Base-by-base conservation (phyloP, 2,888 invertebrate genomes). In the Mamestra brassicae region DNA sequence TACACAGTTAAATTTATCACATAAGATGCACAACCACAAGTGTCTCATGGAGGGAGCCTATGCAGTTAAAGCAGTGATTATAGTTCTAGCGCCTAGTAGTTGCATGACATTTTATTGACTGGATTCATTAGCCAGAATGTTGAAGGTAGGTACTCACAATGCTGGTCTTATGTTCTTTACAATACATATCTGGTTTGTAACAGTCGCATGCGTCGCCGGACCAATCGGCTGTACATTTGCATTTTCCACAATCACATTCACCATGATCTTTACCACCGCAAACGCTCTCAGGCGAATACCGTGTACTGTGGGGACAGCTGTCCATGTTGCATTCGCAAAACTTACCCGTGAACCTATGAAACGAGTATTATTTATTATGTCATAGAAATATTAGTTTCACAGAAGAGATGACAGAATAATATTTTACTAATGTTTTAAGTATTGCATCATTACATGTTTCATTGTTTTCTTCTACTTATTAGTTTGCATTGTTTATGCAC, bases 211-310 rank as follows among this genome's bases (percentile, higher is more conserved):
- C 94, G 0, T 92, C 84, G 0, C 95, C 94, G 8, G 92, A 89
- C 87, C 93, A 91, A 26, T 92, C 92, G 11, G 89, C 88, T 0
- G 92, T 83, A 87, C 98, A 97, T 15, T 92, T 92, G 85, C 97
- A 97, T 38, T 92, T 92, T 0, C 97, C 97, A 84, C 97, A 97
- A 50, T 96, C 96, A 92, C 98, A 99, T 3, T 93, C 92, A 0
- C 98, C 98, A 34, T 68, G 63, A 0, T 57, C 64, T 69, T 94
- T 92, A 0, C 96, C 97, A 67, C 97, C 97, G 90, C 98, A 98
- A 15, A 87, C 66, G 6, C 2, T 68, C 50, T 11, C 88, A 84
- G 38, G 42, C 2, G 42, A 70, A 11, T 85, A 86, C 52, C 13
- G 36, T 2, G n/a, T n/a, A 50, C 80, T 91, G 82, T 78, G 92